Evolutionary conservation across 2,888 invertebrate genomes (phyloP).

Genomic region (Drosophila pegasa): DNA sequence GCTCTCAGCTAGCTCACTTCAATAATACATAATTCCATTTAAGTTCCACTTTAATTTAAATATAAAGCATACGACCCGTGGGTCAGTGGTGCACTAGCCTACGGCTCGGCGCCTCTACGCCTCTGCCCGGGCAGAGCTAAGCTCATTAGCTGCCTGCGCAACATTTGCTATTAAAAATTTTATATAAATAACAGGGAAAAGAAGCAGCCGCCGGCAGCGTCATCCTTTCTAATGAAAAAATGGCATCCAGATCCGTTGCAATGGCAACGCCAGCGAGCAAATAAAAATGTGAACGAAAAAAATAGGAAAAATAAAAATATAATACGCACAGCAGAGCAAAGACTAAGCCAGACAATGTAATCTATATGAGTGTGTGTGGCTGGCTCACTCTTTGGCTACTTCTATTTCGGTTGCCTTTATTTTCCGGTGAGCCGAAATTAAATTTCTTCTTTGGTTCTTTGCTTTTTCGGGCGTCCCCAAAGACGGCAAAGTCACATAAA

Average conservation of each 20-base stretch:
- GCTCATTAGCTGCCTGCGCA: slow-evolving; percentile 63
- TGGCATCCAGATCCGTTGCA: slow-evolving; percentile 57
- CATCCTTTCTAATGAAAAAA: slow-evolving; percentile 29
- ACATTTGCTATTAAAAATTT: slow-evolving; percentile 51
- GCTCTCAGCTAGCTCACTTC: neutral
- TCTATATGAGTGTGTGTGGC: slow-evolving; percentile 54
- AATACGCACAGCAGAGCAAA: slow-evolving; percentile 17
- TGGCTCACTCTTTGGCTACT: slow-evolving; percentile 22
- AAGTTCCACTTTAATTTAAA: neutral
- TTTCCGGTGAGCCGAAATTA: slow-evolving; percentile 48
- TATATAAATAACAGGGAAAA: slow-evolving; percentile 19
- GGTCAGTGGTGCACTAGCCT: slow-evolving; percentile 4
- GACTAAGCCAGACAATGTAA: slow-evolving; percentile 55
- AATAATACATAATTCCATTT: neutral
- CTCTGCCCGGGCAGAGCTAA: slow-evolving; percentile 39
- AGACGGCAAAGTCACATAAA: slow-evolving; percentile 74
- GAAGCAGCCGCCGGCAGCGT: slow-evolving; percentile 1
- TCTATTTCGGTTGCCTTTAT: slow-evolving; percentile 10
- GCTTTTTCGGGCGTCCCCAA: slow-evolving; percentile 34
- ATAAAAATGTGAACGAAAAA: slow-evolving; percentile 36
- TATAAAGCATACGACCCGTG: slow-evolving; percentile 57
- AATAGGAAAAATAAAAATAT: slow-evolving; percentile 41
- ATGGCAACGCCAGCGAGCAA: slow-evolving; percentile 56
- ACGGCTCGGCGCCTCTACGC: neutral
- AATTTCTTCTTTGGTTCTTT: slow-evolving; percentile 37